These are phyloP conservation scores for Geotrypetes seraphini DNA, from an alignment of 2,797 vertebrate species.

Conservation along the genomic window DNA sequence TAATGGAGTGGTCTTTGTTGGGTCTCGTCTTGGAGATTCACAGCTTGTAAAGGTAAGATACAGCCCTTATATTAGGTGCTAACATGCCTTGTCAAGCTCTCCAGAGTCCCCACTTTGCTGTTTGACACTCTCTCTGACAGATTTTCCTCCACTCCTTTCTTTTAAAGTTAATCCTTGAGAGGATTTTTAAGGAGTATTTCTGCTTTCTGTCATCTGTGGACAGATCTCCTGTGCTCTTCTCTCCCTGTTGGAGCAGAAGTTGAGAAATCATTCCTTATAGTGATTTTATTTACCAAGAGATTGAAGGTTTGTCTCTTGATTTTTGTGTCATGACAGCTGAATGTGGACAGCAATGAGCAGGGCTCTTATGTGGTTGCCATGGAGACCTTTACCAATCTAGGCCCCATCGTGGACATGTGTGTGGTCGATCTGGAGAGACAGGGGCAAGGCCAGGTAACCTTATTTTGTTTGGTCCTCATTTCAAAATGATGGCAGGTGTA, in stretches of 20 bases:
- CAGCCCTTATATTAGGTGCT: too few relatives aligned
- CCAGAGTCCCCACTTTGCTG: too few relatives aligned
- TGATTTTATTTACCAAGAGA: too few relatives aligned
- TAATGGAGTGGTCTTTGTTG: constrained; percentile 94
- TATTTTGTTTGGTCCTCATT: too few relatives aligned
- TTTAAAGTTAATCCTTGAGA: too few relatives aligned
- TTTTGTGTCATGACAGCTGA: constrained; percentile 60
- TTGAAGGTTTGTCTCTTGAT: too few relatives aligned
- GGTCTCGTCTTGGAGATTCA: constrained; percentile 92
- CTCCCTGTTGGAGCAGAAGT: neutral
- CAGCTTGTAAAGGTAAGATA: constrained; percentile 85
- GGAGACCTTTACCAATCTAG: constrained; percentile 97
- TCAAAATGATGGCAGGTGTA: too few relatives aligned
- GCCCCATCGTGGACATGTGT: constrained; percentile 97
- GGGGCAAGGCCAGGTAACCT: constrained; percentile 87
- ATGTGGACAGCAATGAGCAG: constrained; percentile 95
- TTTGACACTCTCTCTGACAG: neutral
- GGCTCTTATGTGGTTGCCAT: constrained; percentile 93
- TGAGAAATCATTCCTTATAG: too few relatives aligned
- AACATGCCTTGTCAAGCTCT: too few relatives aligned
- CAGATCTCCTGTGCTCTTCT: neutral
- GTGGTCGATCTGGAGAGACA: constrained; percentile 96
- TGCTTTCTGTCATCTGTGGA: too few relatives aligned
- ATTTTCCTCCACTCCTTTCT: too few relatives aligned
- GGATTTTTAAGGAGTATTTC: too few relatives aligned